Percentiles rank a stretch among this genome's conserved stretches.
Evolutionary conservation across 1,140 invertebrate species (phyloP).

Genomic region (Galleria mellonella): DNA sequence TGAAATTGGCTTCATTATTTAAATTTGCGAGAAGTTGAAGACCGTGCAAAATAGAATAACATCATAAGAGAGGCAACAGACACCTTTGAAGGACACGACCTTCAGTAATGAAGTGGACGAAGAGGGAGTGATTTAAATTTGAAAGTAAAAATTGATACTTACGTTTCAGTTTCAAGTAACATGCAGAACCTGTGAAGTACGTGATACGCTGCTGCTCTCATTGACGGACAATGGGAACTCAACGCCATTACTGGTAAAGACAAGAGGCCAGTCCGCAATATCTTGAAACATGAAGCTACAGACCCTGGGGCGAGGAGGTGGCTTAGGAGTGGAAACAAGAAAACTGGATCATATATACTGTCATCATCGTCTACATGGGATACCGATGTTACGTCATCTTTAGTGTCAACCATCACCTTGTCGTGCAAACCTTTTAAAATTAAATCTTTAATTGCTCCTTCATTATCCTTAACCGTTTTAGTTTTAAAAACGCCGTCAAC

Average conservation of each 20-base stretch:
- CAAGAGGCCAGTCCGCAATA: slow-evolving; percentile 78
- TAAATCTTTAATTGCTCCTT: slow-evolving; percentile 30
- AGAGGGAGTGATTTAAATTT: too few species aligned
- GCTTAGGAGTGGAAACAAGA: slow-evolving; percentile 81
- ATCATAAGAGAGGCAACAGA: too few species aligned
- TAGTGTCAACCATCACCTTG: slow-evolving; percentile 16
- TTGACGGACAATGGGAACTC: slow-evolving; percentile 74
- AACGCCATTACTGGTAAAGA: slow-evolving; percentile 79
- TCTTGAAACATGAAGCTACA: slow-evolving; percentile 78
- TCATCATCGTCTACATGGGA: slow-evolving; percentile 33
- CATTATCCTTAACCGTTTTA: slow-evolving; percentile 26
- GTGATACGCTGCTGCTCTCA: slow-evolving; percentile 79
- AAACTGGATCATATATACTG: slow-evolving; percentile 82
- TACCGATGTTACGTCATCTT: slow-evolving; percentile 19
- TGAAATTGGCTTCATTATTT: too few species aligned
- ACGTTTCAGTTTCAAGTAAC: slow-evolving; percentile 80
- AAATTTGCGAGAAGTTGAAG: too few species aligned
- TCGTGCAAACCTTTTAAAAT: slow-evolving; percentile 27
- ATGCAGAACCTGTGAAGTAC: slow-evolving; percentile 79
- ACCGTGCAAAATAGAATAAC: too few species aligned
- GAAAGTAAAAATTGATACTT: slow-evolving; percentile 22
- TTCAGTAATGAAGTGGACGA: too few species aligned
- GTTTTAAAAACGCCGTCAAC: slow-evolving; percentile 19
- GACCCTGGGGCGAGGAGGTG: slow-evolving; percentile 79
- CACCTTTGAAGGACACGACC: too few species aligned